phyloP scores from a whole-genome alignment of 2,888 invertebrate genomes.

The Micoletzkya japonica region DNA sequence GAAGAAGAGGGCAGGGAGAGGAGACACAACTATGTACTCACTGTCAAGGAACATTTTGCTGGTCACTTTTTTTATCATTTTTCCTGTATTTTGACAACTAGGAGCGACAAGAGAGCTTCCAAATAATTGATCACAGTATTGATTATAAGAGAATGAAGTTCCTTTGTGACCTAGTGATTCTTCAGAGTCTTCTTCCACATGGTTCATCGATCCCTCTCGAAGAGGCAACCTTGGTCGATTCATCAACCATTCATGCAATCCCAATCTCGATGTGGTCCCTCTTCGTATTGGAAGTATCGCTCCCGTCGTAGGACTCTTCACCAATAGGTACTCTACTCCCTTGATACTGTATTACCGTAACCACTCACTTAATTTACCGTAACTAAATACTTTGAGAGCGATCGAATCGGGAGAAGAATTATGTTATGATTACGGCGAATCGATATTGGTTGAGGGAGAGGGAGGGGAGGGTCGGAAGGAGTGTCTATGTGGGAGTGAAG shows the following conservation, averaged over 20 bases:
- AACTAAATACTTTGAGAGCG: constrained; percentile 30
- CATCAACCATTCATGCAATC: constrained; percentile 54
- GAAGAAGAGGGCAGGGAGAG: constrained; percentile 46
- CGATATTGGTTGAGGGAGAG: constrained; percentile 1
- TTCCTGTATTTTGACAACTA: background rate
- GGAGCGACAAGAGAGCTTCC: background rate
- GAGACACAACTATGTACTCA: constrained; percentile 52
- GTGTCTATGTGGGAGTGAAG: constrained; percentile 34
- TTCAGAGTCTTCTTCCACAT: background rate
- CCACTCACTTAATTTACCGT: background rate
- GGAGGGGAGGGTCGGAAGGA: constrained; percentile 23
- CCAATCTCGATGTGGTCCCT: constrained; percentile 48
- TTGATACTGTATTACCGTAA: background rate
- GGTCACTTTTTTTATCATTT: constrained; percentile 28
- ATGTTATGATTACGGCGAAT: constrained; percentile 49
- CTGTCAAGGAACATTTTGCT: constrained; percentile 45
- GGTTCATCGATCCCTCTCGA: constrained; percentile 44
- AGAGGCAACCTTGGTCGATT: constrained; percentile 55
- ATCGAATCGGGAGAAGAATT: constrained; percentile 49
- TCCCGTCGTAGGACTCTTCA: constrained; percentile 49
- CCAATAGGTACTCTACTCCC: constrained; percentile 36
- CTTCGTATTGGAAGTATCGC: constrained; percentile 44
- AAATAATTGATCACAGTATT: background rate
- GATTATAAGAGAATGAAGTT: background rate
- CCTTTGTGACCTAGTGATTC: background rate